Base-by-base conservation (phyloP, 2,797 vertebrate species). In the Stomatorhinus walkeri region DNA sequence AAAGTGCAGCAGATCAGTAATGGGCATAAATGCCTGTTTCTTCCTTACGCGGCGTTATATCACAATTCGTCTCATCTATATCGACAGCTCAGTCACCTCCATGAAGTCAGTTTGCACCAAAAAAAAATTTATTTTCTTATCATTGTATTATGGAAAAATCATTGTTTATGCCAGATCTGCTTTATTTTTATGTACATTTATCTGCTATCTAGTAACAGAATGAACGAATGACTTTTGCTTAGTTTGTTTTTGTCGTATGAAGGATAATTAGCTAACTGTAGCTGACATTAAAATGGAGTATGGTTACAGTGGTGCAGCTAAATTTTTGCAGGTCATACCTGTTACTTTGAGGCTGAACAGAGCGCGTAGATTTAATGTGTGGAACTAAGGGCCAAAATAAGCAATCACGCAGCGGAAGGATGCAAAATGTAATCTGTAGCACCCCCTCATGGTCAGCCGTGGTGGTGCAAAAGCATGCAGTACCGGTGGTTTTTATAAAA, bases 111-210 rank as follows among this genome's bases (percentile, higher is more conserved):
- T 64, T 76, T 87, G 84, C 88, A 72, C 84, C 84, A 89, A 89
- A 89, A 89, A 89, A 59, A 81, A 16, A 64, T 1, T 54, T 86
- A 86, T 86, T 86, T 86, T 86, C 72, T 83, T 84, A 88, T 83
- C 81, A 85, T 87, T 51, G 51, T 87, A 40, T 56, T 28, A 22
- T 89, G 46, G 56, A 64, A 89, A 72, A 59, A 19, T 72, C 81
- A 86, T 86, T 85, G 88, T 85, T 87, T 87, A 32, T 54, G 56
- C 49, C 48, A 52, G 84, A 59, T 61, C 43, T 85, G 43, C 40
- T 85, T 89, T 51, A 40, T 43, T 51, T 85, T 68, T 40, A 51
- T 89, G 64, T 85, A 51, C 84, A 68, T 89, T 49, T 48, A 48
- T 46, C 46, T 4, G 14, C 14, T 40, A 49, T 81, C 28, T 72